Percentiles rank a stretch among this genome's conserved stretches.
These are phyloP conservation scores for Daphoenositta chrysoptera DNA, from an alignment of 2,113 vertebrate species.

Conservation along the genomic window DNA sequence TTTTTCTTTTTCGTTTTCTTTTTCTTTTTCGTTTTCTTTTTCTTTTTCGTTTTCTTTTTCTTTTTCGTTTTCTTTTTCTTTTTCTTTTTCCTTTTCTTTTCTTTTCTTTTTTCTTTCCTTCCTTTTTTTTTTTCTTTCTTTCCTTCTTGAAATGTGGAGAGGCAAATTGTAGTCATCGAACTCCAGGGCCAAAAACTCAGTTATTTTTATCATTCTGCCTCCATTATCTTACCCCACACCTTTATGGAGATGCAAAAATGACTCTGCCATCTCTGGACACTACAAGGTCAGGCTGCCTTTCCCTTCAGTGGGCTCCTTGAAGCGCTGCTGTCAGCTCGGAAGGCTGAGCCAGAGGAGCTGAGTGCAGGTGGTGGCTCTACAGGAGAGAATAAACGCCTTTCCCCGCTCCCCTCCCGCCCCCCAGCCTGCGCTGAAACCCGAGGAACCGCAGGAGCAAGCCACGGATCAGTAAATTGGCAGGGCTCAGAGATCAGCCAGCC, in stretches of 20 bases:
- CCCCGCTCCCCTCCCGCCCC: neutral
- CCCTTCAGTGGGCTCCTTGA: neutral
- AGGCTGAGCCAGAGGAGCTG: neutral
- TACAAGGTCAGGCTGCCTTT: neutral
- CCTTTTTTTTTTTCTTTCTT: neutral
- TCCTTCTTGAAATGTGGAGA: neutral
- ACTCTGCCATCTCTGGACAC: neutral
- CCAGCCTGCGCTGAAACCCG: neutral
- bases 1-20: neutral
- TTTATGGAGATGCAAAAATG: neutral
- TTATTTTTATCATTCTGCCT: neutral
- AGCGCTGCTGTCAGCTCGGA: neutral
- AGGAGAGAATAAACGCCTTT: neutral
- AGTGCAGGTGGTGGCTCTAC: neutral
- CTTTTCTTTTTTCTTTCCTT: no score
- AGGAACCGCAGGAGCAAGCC: neutral
- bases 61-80: neutral
- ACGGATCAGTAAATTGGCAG: conserved; percentile 43
- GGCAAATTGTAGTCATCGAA: neutral
- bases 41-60: neutral
- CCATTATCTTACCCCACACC: neutral
- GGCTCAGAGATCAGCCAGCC: conserved; percentile 57
- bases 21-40: no score
- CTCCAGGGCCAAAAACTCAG: neutral
- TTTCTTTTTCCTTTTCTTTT: neutral